Conservation (phyloP, 2,113 vertebrate genomes). For the Eupsittula cactorum region DNA sequence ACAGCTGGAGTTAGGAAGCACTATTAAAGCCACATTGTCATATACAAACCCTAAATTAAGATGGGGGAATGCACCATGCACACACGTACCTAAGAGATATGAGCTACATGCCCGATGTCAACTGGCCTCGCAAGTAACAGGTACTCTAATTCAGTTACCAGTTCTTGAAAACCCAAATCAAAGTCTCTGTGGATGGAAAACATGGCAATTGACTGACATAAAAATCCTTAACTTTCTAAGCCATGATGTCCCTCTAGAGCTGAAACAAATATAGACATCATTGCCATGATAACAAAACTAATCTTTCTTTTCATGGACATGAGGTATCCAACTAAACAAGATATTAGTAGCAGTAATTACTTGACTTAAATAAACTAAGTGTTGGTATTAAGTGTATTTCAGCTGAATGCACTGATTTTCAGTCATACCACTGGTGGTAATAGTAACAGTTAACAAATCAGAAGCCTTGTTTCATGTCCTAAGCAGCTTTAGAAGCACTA, state of each 20-base stretch:
- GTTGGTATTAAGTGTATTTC: not conserved
- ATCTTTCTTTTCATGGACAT: not conserved
- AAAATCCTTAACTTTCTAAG: not conserved
- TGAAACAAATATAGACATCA: not conserved
- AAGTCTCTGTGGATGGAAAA: not conserved
- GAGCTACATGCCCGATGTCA: not conserved
- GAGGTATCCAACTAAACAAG: not conserved
- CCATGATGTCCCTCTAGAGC: not conserved
- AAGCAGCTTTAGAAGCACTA: conserved; percentile 16
- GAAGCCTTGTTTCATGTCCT: not conserved
- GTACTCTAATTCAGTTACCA: not conserved
- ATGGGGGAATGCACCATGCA: not conserved
- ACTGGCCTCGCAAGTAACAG: not conserved
- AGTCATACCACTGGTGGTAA: not conserved
- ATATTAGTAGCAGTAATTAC: not conserved
- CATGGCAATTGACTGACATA: not conserved
- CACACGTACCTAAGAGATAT: fast-evolving
- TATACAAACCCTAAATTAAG: not conserved
- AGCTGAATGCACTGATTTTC: not conserved
- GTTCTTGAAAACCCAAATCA: not conserved
- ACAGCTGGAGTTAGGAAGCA: not conserved
- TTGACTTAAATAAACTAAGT: not conserved
- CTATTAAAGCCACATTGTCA: not conserved
- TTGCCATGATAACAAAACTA: not conserved
- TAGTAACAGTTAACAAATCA: not conserved